These are phyloP conservation scores for Smittia aterrima DNA, from an alignment of 2,888 invertebrate species.

Conservation along the genomic window DNA sequence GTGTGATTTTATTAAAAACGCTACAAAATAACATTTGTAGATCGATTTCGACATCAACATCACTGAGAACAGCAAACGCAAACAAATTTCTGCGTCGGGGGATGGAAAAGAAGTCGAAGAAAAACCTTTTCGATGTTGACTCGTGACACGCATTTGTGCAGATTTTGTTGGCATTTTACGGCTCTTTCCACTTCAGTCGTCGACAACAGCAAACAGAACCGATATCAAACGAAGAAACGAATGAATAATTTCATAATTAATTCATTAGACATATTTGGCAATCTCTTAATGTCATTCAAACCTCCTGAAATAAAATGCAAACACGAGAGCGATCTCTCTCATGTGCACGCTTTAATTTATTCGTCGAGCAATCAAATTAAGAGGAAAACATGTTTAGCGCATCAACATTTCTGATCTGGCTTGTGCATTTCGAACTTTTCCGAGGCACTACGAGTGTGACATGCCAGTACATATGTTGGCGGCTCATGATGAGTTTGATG, in stretches of 20 bases:
- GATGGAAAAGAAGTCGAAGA: too few species aligned
- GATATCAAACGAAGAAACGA: constrained; percentile 6
- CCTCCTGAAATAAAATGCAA: neutral
- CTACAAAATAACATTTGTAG: constrained; percentile 35
- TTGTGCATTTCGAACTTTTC: neutral
- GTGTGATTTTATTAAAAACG: constrained; percentile 34
- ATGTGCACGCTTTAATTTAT: neutral
- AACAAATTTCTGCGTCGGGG: constrained; percentile 6
- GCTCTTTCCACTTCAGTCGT: too few species aligned
- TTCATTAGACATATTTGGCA: constrained; percentile 4
- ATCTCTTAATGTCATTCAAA: constrained; percentile 7
- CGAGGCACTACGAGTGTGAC: neutral
- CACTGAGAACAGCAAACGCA: constrained; percentile 25
- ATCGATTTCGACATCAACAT: constrained; percentile 28
- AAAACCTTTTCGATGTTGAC: constrained; percentile 11
- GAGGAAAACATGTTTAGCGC: neutral
- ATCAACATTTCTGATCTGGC: neutral
- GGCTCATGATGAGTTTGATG: too few species aligned
- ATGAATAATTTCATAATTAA: constrained; percentile 27
- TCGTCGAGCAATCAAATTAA: neutral
- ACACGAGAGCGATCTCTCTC: neutral
- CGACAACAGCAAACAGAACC: neutral
- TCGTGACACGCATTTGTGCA: constrained; percentile 17
- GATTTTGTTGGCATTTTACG: neutral
- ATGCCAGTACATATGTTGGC: neutral